These are phyloP conservation scores for Andrena cerasifolii DNA, from an alignment of 1,140 invertebrate genomes.

Conservation along the genomic window DNA sequence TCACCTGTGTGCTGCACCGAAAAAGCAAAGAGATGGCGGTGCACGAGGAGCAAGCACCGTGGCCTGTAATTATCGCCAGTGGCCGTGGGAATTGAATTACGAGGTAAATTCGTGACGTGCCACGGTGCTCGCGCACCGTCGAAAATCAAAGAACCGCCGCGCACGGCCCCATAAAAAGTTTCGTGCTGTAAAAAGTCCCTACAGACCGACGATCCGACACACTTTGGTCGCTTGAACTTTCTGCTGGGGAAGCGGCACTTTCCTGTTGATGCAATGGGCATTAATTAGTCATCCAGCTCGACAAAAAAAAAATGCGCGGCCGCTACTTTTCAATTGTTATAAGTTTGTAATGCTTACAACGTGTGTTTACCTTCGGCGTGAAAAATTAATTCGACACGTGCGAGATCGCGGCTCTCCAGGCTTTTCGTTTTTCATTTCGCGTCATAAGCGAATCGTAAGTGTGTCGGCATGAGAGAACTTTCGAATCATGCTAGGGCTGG, in stretches of 20 bases:
- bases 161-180: neutral
- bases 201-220: constrained; percentile 26
- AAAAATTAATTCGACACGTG: constrained; percentile 1
- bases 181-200: constrained; percentile 2
- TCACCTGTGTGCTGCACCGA: constrained; percentile 30
- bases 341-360: neutral
- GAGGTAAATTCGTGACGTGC: constrained; percentile 74
- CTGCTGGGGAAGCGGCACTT: neutral
- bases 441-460: too few species aligned
- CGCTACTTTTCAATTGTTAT: constrained; percentile 2
- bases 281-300: neutral
- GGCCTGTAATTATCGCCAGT: constrained; percentile 76
- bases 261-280: constrained; percentile 34
- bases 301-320: neutral
- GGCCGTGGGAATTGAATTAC: constrained; percentile 81
- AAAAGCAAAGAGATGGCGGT: constrained; percentile 62
- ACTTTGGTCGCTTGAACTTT: constrained; percentile 22
- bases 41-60: constrained; percentile 36
- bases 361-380: too few species aligned
- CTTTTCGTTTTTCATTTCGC: too few species aligned
- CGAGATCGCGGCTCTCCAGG: neutral
- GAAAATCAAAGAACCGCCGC: constrained; percentile 41
- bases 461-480: too few species aligned
- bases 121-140: constrained; percentile 44
- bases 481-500: too few species aligned